These are phyloP conservation scores for Seira musarum DNA, from an alignment of 2,888 invertebrate species.

Conservation along the genomic window DNA sequence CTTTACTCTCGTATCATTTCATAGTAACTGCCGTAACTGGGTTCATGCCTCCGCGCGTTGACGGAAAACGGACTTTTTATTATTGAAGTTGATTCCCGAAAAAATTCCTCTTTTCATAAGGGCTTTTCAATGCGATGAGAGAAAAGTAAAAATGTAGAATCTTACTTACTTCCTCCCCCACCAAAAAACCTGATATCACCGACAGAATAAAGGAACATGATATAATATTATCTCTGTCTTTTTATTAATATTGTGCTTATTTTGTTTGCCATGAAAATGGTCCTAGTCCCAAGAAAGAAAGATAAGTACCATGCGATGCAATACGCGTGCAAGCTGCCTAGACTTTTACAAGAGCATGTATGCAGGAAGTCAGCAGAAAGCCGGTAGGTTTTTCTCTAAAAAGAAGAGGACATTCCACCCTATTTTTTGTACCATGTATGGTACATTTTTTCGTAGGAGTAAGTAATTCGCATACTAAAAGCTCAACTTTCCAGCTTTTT, in stretches of 20 bases:
- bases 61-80: constrained; percentile 43
- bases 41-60: neutral
- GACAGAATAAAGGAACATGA: constrained; percentile 13
- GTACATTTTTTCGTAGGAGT: constrained; percentile 27
- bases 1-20: constrained; percentile 17
- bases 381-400: neutral
- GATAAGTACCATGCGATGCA: constrained; percentile 8
- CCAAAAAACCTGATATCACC: neutral
- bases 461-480: neutral
- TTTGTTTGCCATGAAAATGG: neutral
- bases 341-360: no score
- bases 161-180: neutral
- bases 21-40: neutral
- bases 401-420: constrained; percentile 52
- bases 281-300: neutral
- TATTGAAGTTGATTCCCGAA: constrained; percentile 29
- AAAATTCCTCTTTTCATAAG: neutral
- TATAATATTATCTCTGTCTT: constrained; percentile 9
- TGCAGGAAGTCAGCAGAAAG: neutral
- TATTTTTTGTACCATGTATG: constrained; percentile 6
- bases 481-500: constrained; percentile 13
- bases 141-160: constrained; percentile 17
- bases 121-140: constrained; percentile 13
- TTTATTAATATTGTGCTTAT: neutral
- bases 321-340: neutral